These are phyloP conservation scores for Ganaspis brasiliensis DNA, from an alignment of 2,888 invertebrate species.

Conservation along the genomic window DNA sequence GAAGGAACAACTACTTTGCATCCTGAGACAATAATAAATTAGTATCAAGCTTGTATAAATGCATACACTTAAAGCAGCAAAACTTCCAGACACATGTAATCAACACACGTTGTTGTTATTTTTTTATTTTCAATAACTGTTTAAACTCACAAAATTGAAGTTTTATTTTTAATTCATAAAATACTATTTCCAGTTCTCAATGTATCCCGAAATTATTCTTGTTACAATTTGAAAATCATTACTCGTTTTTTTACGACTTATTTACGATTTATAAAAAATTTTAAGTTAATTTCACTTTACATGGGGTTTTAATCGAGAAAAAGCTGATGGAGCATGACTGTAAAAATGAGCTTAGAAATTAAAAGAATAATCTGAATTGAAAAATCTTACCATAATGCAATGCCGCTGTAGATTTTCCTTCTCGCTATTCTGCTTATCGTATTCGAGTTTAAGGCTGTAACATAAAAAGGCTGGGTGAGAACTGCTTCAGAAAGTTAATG, in stretches of 20 bases:
- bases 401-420: slow-evolving; percentile 95
- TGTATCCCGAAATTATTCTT: no score
- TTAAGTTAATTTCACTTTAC: no score
- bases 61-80: background rate
- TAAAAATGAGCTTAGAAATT: background rate
- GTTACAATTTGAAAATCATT: no score
- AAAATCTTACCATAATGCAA: slow-evolving; percentile 89
- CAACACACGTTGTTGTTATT: no score
- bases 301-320: no score
- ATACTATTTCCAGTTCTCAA: no score
- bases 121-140: no score
- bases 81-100: background rate
- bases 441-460: slow-evolving; percentile 90
- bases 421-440: slow-evolving; percentile 93
- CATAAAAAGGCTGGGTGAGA: slow-evolving; percentile 48
- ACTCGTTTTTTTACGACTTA: background rate
- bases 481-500: slow-evolving; percentile 38
- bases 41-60: background rate
- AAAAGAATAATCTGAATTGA: background rate
- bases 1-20: background rate
- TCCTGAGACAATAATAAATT: slow-evolving; percentile 13
- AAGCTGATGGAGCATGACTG: background rate
- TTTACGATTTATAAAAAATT: background rate
- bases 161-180: no score
- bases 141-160: no score